Conservation (phyloP, 2,888 invertebrate genomes). For the Teleogryllus oceanicus region DNA sequence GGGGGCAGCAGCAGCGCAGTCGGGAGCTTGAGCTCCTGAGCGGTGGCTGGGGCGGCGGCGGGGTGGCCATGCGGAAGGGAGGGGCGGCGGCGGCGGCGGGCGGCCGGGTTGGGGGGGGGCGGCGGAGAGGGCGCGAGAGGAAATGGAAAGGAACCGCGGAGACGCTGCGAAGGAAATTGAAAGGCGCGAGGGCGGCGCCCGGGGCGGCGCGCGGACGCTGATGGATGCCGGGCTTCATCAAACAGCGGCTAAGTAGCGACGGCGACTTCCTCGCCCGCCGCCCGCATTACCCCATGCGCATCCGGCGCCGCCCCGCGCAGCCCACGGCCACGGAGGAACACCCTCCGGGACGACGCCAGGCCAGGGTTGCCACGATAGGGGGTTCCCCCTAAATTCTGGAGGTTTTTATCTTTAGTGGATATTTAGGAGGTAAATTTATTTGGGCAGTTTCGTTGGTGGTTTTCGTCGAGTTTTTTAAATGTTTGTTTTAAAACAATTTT, state of each 20-base stretch:
- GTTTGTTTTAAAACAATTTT: too few relatives aligned
- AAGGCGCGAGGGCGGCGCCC: background rate
- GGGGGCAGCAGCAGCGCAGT: too few relatives aligned
- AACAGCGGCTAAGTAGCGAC: background rate
- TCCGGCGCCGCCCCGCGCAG: background rate
- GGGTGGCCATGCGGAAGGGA: background rate
- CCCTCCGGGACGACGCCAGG: background rate
- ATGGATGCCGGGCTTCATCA: conserved; percentile 1
- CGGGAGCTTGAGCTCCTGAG: too few relatives aligned
- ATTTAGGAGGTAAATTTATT: too few relatives aligned
- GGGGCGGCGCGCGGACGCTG: background rate
- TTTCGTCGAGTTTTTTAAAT: too few relatives aligned
- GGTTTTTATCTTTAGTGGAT: too few relatives aligned
- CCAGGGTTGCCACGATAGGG: too few relatives aligned
- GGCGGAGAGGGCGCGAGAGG: background rate
- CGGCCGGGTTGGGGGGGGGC: background rate
- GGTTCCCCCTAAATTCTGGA: too few relatives aligned
- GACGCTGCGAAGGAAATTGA: background rate
- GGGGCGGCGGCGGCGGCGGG: background rate
- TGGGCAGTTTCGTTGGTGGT: too few relatives aligned
- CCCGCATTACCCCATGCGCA: background rate
- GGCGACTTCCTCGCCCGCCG: background rate
- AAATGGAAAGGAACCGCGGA: conserved; percentile 18
- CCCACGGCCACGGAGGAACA: background rate
- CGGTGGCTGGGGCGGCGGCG: too few relatives aligned